Percentiles rank a stretch among this genome's conserved stretches.
Conservation (phyloP, 2,113 vertebrate genomes). For the Alosa alosa region DNA sequence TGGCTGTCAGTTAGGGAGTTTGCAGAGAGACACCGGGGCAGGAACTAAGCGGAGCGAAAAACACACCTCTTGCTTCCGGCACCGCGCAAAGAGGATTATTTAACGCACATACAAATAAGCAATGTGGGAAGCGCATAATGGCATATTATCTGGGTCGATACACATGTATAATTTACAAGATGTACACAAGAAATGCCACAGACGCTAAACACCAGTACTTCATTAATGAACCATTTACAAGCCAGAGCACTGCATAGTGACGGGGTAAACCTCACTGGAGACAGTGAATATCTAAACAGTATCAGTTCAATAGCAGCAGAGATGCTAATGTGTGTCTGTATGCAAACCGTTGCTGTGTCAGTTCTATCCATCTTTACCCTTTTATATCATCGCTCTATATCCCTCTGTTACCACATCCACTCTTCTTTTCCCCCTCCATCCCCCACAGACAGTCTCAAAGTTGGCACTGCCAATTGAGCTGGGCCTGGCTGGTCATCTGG, state of each 20-base stretch:
- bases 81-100: background rate
- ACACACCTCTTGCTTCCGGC: background rate
- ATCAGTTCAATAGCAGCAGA: background rate
- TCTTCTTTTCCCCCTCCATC: background rate
- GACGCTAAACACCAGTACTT: background rate
- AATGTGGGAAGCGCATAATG: background rate
- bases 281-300: background rate
- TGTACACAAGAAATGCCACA: background rate
- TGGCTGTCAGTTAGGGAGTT: background rate
- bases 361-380: too few species aligned
- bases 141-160: slow-evolving; percentile 5
- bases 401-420: too few species aligned
- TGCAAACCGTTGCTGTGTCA: too few species aligned
- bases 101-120: slow-evolving; percentile 8
- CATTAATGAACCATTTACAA: slow-evolving; percentile 9
- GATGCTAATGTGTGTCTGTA: background rate
- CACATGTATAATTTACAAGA: slow-evolving; percentile 11
- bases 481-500: background rate
- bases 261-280: background rate
- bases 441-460: background rate
- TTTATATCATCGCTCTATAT: too few species aligned
- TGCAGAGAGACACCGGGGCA: background rate
- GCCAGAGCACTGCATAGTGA: background rate
- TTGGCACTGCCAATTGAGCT: background rate
- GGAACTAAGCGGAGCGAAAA: background rate